Percentiles rank a stretch among this genome's conserved stretches.
These are phyloP conservation scores for Crenichthys baileyi DNA, from an alignment of 2,797 vertebrate species.

Conservation along the genomic window DNA sequence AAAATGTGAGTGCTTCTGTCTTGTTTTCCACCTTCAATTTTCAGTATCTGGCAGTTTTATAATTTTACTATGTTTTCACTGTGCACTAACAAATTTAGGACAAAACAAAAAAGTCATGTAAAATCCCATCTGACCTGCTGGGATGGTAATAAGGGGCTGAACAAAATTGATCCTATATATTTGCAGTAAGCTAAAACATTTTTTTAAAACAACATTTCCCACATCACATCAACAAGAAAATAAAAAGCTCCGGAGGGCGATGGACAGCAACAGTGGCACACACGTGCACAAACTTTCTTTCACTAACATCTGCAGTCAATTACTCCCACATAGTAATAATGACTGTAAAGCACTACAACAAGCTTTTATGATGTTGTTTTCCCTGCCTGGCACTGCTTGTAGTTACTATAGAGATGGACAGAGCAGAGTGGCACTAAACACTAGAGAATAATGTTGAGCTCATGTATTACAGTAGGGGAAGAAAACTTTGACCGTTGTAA, in stretches of 20 bases:
- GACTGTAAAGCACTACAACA: conserved; percentile 62
- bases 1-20: not conserved
- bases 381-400: conserved; percentile 52
- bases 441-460: conserved; percentile 17
- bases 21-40: not conserved
- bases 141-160: not conserved
- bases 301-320: conserved; percentile 72
- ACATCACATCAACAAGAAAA: not conserved
- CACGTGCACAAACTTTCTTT: conserved; percentile 59
- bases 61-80: not conserved
- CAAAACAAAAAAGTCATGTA: not conserved
- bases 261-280: conserved; percentile 59
- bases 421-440: conserved; percentile 26
- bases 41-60: not conserved
- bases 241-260: conserved; percentile 22
- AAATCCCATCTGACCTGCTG: not conserved
- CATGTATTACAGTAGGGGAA: conserved; percentile 5
- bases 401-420: conserved; percentile 66
- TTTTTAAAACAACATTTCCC: not conserved
- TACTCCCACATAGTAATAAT: conserved; percentile 72
- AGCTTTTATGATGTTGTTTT: conserved; percentile 77
- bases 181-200: too few relatives aligned
- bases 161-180: too few relatives aligned
- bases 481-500: conserved; percentile 16
- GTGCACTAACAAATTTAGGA: not conserved